Percentiles rank a stretch among this genome's conserved stretches.
These are phyloP conservation scores for Enhydra lutris DNA, from an alignment of 2,113 vertebrate species.

Conservation along the genomic window DNA sequence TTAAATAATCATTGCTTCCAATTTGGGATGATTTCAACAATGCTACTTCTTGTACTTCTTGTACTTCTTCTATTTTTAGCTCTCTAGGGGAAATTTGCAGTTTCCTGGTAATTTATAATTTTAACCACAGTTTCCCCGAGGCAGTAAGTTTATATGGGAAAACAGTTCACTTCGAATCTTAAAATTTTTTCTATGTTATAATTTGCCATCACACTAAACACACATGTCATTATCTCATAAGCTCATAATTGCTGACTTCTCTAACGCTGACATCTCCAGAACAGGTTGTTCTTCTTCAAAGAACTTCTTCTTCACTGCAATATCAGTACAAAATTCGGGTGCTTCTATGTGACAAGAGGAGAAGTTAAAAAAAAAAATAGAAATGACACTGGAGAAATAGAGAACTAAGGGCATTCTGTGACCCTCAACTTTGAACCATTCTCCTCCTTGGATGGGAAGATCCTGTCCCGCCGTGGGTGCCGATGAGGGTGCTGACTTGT, in stretches of 20 bases:
- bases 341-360: not conserved
- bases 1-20: conserved; percentile 73
- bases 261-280: conserved; percentile 39
- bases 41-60: conserved; percentile 64
- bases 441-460: not conserved
- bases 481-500: not conserved
- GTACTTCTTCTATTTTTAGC: conserved; percentile 58
- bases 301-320: not conserved
- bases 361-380: not conserved
- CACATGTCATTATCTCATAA: conserved; percentile 73
- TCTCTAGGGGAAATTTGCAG: conserved; percentile 65
- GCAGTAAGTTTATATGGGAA: conserved; percentile 72
- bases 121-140: conserved; percentile 74
- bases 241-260: conserved; percentile 70
- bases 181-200: conserved; percentile 60
- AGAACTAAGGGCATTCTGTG: not conserved
- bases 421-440: not conserved
- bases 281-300: conserved; percentile 51
- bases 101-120: conserved; percentile 75
- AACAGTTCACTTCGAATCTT: conserved; percentile 59
- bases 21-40: conserved; percentile 69
- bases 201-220: conserved; percentile 71
- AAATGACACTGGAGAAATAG: not conserved
- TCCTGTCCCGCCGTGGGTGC: accelerated
- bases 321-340: not conserved